A percentile compares a stretch with the other conserved stretches of the same genome.
Evolutionary conservation across 2,797 vertebrate genomes (phyloP).

Genomic region (Rhincodon typus): DNA sequence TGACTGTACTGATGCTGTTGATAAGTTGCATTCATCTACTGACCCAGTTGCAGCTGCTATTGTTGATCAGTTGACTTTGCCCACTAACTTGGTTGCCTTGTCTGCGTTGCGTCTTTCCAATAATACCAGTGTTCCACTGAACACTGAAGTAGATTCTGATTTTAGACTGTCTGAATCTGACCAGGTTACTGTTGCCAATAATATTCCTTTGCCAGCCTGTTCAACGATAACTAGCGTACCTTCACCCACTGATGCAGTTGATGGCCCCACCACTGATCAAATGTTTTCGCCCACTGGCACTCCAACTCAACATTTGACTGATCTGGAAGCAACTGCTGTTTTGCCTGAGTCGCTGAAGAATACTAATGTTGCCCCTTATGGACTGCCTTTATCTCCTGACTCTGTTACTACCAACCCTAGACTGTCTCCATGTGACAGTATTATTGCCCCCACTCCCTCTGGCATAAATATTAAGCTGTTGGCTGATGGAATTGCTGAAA

Average conservation of each 20-base stretch:
- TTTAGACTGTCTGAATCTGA: not conserved
- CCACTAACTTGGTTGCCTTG: not conserved
- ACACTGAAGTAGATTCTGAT: not conserved
- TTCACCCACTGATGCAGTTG: not conserved
- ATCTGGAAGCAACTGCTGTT: not conserved
- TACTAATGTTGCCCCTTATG: not conserved
- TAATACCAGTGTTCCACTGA: not conserved
- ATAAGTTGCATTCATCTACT: not conserved
- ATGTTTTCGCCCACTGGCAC: not conserved
- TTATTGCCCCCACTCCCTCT: not conserved
- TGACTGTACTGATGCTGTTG: not conserved
- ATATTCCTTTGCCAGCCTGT: not conserved
- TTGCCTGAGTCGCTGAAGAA: not conserved
- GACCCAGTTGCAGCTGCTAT: not conserved
- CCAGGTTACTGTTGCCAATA: not conserved
- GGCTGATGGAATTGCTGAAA: not conserved
- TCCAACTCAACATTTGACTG: not conserved
- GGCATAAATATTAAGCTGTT: not conserved
- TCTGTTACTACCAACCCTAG: not conserved
- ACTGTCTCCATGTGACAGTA: not conserved
- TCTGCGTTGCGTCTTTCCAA: not conserved
- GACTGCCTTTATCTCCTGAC: not conserved
- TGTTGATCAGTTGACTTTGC: not conserved
- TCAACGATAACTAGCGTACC: not conserved
- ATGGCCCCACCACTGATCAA: not conserved